Percentiles rank a stretch among this genome's conserved stretches.
These are phyloP conservation scores for Pelusios castaneus DNA, from an alignment of 2,113 vertebrate species.

Conservation along the genomic window DNA sequence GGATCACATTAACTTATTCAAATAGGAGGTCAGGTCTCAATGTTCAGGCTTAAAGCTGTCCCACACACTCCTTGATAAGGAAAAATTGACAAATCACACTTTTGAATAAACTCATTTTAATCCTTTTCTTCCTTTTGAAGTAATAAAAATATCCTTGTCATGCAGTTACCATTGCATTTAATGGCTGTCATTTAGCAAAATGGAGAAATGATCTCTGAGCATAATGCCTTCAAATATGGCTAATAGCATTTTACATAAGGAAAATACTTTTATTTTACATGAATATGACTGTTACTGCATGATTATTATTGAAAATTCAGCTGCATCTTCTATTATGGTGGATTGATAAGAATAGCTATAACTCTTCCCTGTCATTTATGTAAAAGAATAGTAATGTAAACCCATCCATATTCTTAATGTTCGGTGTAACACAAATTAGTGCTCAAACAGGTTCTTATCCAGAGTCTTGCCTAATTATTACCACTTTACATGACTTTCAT, in stretches of 20 bases:
- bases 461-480: slow-evolving; percentile 58
- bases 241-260: slow-evolving; percentile 78
- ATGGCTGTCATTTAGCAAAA: slow-evolving; percentile 81
- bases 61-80: slow-evolving; percentile 74
- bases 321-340: slow-evolving; percentile 70
- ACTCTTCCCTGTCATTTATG: slow-evolving; percentile 59
- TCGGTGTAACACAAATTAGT: slow-evolving; percentile 57
- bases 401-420: slow-evolving; percentile 58
- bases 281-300: slow-evolving; percentile 68
- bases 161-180: slow-evolving; percentile 79
- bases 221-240: slow-evolving; percentile 78
- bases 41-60: slow-evolving; percentile 85
- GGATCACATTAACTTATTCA: slow-evolving; percentile 91
- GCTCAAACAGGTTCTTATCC: slow-evolving; percentile 39
- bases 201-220: slow-evolving; percentile 80
- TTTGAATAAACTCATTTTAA: slow-evolving; percentile 90
- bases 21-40: slow-evolving; percentile 86
- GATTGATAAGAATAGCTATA: slow-evolving; percentile 62
- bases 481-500: slow-evolving; percentile 36
- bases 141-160: slow-evolving; percentile 86
- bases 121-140: slow-evolving; percentile 82
- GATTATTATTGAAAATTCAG: slow-evolving; percentile 76
- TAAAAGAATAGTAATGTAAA: slow-evolving; percentile 59
- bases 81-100: slow-evolving; percentile 84
- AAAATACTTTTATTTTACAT: slow-evolving; percentile 78